Conservation (phyloP, 2,888 invertebrate species). For the Clistopyga incitator region DNA sequence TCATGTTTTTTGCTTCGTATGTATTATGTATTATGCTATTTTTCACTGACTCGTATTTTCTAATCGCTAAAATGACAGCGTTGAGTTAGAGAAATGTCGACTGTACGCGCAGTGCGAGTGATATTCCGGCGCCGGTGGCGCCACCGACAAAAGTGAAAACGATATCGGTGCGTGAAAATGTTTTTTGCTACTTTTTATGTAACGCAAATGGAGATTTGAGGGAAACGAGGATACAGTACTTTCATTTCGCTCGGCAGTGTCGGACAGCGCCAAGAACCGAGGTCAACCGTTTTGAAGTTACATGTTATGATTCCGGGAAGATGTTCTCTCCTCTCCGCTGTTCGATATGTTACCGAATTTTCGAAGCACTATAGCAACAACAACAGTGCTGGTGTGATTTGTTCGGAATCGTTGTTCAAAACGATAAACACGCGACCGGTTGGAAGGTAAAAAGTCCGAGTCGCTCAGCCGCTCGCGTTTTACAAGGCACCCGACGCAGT, state of each 20-base stretch:
- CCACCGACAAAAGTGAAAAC: slow-evolving; percentile 40
- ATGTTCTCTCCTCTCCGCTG: slow-evolving; percentile 74
- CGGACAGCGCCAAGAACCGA: neutral
- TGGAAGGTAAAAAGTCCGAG: slow-evolving; percentile 69
- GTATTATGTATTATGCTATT: no score
- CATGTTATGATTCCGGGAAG: slow-evolving; percentile 82
- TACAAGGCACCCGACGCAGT: neutral
- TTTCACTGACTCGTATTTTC: no score
- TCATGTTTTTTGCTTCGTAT: no score
- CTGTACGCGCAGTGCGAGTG: neutral
- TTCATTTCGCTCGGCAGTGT: slow-evolving; percentile 32
- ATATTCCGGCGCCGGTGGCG: slow-evolving; percentile 32
- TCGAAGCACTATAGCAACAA: slow-evolving; percentile 68
- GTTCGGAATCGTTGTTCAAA: slow-evolving; percentile 59
- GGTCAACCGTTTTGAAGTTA: slow-evolving; percentile 37
- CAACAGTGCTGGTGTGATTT: slow-evolving; percentile 56
- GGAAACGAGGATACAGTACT: neutral
- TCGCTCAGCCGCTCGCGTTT: neutral
- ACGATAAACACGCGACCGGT: slow-evolving; percentile 54
- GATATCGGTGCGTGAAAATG: neutral
- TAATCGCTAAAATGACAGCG: no score
- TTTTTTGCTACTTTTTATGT: slow-evolving; percentile 42
- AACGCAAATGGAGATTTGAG: slow-evolving; percentile 32
- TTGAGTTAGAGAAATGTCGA: no score
- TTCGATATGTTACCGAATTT: slow-evolving; percentile 73